Evolutionary conservation across 2,888 invertebrate genomes (phyloP), one percentile per base, ranked within the genome.

Genomic region (Helleia helle): DNA sequence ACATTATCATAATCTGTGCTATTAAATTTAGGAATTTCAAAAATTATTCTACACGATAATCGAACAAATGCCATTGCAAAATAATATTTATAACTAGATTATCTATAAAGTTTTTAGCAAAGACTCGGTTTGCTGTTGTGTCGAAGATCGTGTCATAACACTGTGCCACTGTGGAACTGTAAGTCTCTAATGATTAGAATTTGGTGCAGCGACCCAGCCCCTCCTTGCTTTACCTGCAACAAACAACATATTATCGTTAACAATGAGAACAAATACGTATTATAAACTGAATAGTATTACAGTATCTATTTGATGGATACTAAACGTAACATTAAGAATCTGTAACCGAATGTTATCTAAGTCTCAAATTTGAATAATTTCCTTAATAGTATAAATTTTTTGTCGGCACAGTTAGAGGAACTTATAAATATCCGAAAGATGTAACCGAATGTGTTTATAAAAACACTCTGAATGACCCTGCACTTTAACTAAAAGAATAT

Each of bases 211-310:
- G 69, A 71, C 76, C 71, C 74, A 71, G 70, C 58, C 62, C 65
- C 60, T 72, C 68, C 75, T 52, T 58, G 57, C 73, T 80, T 83
- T 83, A 83, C 80, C 83, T 83, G 81, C 30, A 81, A 79, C 73
- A 79, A 79, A n/a, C n/a, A 49, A 40, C 43, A 56, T 45, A 58
- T n/a, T n/a, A n/a, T 52, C 36, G 4, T 46, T 46, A 41, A 44
- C 29, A 46, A 46, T 43, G 37, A 37, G 38, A 44, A 5, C 22
- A 18, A 2, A 22, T 6, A 22, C n/a, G n/a, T n/a, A n/a, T n/a
- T n/a, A n/a, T n/a, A n/a, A n/a, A n/a, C n/a, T n/a, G n/a, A n/a
- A n/a, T n/a, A n/a, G n/a, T n/a, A n/a, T n/a, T n/a, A n/a, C n/a
- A n/a, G n/a, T n/a, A n/a, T n/a, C n/a, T n/a, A n/a, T n/a, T n/a